Evolutionary conservation across 2,888 invertebrate species (phyloP).

Genomic region (Dysmachus trigonus): DNA sequence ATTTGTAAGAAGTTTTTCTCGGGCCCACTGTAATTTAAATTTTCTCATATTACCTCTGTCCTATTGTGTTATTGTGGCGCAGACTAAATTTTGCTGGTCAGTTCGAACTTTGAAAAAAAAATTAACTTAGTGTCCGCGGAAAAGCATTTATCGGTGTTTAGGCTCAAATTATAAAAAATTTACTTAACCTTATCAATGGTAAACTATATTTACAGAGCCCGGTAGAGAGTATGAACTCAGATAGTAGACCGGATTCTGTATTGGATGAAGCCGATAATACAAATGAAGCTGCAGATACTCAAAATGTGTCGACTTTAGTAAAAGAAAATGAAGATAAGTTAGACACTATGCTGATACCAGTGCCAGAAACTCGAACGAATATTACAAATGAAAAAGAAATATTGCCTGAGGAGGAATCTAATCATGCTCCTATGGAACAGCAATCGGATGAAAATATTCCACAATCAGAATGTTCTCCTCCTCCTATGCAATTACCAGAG

Average conservation of each 20-base stretch:
- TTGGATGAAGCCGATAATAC: slow-evolving; percentile 71
- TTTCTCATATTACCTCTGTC: no score
- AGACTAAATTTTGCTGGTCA: no score
- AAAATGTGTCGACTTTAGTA: slow-evolving; percentile 61
- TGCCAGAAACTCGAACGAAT: background rate
- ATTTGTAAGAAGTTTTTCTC: no score
- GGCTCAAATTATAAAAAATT: background rate
- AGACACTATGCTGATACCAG: slow-evolving; percentile 50
- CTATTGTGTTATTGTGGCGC: no score
- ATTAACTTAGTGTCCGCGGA: no score
- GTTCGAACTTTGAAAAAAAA: no score
- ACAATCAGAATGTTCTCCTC: background rate
- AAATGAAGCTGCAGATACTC: slow-evolving; percentile 62
- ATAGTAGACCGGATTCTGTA: slow-evolving; percentile 77
- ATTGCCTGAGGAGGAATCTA: slow-evolving; percentile 60
- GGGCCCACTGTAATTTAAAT: no score
- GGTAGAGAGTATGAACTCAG: slow-evolving; percentile 83
- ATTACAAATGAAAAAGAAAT: slow-evolving; percentile 49
- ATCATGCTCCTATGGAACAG: slow-evolving; percentile 59
- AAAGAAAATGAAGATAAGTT: slow-evolving; percentile 64
- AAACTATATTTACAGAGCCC: slow-evolving; percentile 71
- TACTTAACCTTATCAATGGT: background rate
- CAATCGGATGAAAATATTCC: slow-evolving; percentile 38
- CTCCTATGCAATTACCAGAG: background rate
- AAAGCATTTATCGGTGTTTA: no score